phyloP scores from a whole-genome alignment of 2,888 invertebrate genomes.

The Drosophila monieri region DNA sequence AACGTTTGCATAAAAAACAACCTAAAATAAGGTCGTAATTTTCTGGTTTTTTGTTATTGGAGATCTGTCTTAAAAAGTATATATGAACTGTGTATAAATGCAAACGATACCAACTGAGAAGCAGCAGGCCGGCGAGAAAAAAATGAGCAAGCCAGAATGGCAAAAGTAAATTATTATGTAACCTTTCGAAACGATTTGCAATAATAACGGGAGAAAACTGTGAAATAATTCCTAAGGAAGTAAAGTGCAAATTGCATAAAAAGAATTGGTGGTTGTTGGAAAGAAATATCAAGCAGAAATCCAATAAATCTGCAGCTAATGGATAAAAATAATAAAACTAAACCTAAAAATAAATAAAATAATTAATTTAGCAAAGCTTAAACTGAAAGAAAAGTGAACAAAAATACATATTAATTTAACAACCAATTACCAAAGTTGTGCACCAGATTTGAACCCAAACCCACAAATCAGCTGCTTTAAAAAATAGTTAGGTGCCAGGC shows the following conservation, averaged over 20 bases:
- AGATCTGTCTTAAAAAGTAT: constrained; percentile 13
- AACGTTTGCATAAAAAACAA: constrained; percentile 28
- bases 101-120: not conserved
- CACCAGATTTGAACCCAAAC: constrained; percentile 19
- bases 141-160: constrained; percentile 34
- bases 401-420: constrained; percentile 2
- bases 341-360: not conserved
- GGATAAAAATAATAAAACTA: not conserved
- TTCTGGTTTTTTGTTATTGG: constrained; percentile 24
- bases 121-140: constrained; percentile 18
- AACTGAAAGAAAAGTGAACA: not conserved
- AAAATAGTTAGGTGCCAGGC: constrained; percentile 11
- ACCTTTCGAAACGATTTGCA: constrained; percentile 27
- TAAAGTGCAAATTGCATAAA: not conserved
- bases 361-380: constrained; percentile 11
- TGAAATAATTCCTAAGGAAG: constrained; percentile 12
- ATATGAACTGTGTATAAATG: constrained; percentile 1
- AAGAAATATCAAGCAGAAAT: too few species aligned
- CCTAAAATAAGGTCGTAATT: not conserved
- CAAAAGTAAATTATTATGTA: constrained; percentile 40
- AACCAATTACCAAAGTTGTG: constrained; percentile 22
- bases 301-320: not conserved
- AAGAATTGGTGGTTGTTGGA: not conserved
- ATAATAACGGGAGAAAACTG: constrained; percentile 11
- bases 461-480: constrained; percentile 23